phyloP scores from a whole-genome alignment of 1,140 invertebrate genomes.

The Scaptodrosophila lebanonensis region DNA sequence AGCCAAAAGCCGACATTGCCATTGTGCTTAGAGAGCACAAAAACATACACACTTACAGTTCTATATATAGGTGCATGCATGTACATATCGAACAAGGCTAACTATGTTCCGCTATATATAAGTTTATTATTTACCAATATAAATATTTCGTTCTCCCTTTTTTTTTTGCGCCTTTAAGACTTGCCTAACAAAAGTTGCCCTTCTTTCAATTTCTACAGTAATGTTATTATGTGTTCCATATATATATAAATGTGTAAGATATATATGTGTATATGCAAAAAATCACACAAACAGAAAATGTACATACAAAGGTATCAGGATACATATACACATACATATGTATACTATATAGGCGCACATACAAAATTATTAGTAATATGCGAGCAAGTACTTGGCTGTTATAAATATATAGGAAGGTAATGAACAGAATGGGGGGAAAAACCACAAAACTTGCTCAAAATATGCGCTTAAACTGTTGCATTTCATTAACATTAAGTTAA shows the following conservation, averaged over 20 bases:
- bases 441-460: conserved; percentile 51
- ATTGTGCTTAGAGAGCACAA: conserved; percentile 6
- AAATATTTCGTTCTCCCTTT: conserved; percentile 40
- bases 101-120: conserved; percentile 49
- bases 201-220: conserved; percentile 40
- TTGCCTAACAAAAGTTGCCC: conserved; percentile 49
- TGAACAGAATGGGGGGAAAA: too few species aligned
- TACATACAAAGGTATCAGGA: conserved; percentile 39
- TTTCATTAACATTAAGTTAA: conserved; percentile 51
- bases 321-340: conserved; percentile 19
- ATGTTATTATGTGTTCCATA: conserved; percentile 35
- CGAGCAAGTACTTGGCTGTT: conserved; percentile 18
- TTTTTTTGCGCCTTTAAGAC: conserved; percentile 42
- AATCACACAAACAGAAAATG: conserved; percentile 57
- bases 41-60: conserved; percentile 1
- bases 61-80: conserved; percentile 27
- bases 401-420: too few species aligned
- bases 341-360: conserved; percentile 9
- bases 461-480: conserved; percentile 30
- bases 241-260: conserved; percentile 20
- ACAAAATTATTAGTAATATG: conserved; percentile 7
- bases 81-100: conserved; percentile 69
- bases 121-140: conserved; percentile 43
- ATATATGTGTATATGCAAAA: conserved; percentile 18
- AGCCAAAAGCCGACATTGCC: conserved; percentile 13